Evolutionary conservation across 2,888 invertebrate species (phyloP).

Genomic region (Gymnosoma rotundatum): DNA sequence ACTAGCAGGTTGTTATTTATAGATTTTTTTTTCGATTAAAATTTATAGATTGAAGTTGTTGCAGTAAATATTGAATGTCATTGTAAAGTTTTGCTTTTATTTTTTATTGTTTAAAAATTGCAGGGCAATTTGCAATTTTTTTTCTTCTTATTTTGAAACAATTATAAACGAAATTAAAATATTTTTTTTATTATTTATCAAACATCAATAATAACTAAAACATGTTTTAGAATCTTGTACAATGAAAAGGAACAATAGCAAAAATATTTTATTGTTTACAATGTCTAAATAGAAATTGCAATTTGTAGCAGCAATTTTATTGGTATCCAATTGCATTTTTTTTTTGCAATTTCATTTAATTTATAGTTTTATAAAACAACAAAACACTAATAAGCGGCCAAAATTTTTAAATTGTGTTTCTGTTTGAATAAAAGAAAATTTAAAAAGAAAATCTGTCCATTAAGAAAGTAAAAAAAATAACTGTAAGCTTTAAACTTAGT

Average conservation of each 20-base stretch:
- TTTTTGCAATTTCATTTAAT: conserved; percentile 14
- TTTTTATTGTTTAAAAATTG: conserved; percentile 40
- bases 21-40: conserved; percentile 21
- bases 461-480: not conserved
- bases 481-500: no score
- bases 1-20: conserved; percentile 44
- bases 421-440: not conserved
- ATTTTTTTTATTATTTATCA: conserved; percentile 35
- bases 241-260: not conserved
- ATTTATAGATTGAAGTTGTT: conserved; percentile 37
- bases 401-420: conserved; percentile 8
- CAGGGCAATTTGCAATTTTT: conserved; percentile 16
- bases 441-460: not conserved
- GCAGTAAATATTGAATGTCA: conserved; percentile 60
- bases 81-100: conserved; percentile 32
- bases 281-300: conserved; percentile 43
- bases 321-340: not conserved
- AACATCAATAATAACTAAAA: conserved; percentile 39
- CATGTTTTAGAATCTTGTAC: not conserved
- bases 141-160: not conserved
- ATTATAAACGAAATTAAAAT: conserved; percentile 27
- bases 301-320: conserved; percentile 24
- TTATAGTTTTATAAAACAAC: conserved; percentile 13
- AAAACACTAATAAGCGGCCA: not conserved
- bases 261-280: conserved; percentile 25